These are phyloP conservation scores for Tamandua tetradactyla DNA, from an alignment of 2,797 vertebrate species.

Conservation along the genomic window DNA sequence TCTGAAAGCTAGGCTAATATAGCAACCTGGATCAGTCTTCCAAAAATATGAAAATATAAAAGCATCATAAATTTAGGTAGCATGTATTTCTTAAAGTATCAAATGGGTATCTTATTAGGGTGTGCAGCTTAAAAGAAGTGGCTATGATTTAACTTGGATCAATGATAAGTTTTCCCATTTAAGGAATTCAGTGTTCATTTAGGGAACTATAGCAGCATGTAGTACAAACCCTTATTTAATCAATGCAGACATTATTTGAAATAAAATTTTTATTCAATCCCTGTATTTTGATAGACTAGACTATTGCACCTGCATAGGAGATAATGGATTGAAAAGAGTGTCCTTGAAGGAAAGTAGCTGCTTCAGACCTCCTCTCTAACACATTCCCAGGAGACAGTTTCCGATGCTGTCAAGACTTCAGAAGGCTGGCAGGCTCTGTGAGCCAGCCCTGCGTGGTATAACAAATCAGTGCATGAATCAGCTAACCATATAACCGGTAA, in stretches of 20 bases:
- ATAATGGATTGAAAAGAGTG: conserved; percentile 80
- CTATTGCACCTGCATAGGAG: conserved; percentile 65
- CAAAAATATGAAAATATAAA: conserved; percentile 85
- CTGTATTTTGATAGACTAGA: conserved; percentile 82
- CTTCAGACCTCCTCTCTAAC: conserved; percentile 76
- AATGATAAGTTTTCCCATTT: conserved; percentile 76
- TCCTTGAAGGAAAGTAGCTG: conserved; percentile 80
- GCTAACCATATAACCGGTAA: conserved; percentile 77
- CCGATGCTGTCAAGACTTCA: conserved; percentile 56
- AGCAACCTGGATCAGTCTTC: conserved; percentile 83
- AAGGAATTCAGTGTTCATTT: conserved; percentile 82
- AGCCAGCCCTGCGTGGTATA: conserved; percentile 68
- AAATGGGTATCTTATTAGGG: conserved; percentile 75
- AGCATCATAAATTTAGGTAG: conserved; percentile 81
- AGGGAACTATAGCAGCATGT: conserved; percentile 74
- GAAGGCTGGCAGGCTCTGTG: conserved; percentile 71
- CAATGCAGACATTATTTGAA: conserved; percentile 80
- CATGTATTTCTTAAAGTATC: conserved; percentile 52
- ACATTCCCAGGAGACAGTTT: conserved; percentile 75
- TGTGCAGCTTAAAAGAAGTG: conserved; percentile 68
- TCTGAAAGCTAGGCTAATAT: conserved; percentile 83
- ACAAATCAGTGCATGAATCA: conserved; percentile 81
- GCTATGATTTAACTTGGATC: conserved; percentile 75
- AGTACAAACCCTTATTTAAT: conserved; percentile 82
- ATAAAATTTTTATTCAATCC: conserved; percentile 83